Evolutionary conservation across 2,113 vertebrate genomes (phyloP), one percentile per base, ranked within the genome.

Genomic region (Sylvietta virens): DNA sequence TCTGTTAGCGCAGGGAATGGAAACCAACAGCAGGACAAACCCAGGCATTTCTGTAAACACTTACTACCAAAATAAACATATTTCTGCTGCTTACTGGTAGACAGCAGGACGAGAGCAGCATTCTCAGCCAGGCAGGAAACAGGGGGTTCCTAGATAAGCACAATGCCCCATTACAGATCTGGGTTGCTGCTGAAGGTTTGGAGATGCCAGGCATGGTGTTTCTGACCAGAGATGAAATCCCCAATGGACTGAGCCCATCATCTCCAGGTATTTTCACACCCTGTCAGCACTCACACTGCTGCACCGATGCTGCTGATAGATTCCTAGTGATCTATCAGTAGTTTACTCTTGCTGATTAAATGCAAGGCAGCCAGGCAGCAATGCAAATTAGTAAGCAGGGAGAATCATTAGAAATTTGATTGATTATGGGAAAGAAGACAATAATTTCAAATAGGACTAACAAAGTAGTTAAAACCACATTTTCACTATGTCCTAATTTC

Each of bases 31-130:
- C 65, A 94, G 42, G 3, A 54, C 20, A 92, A 87, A 94, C 22
- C 30, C 24, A 86, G 85, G 71, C 47, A 15, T 27, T 81, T 91
- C 84, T 65, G 81, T 58, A 93, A 94, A 89, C 15, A 27, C 24
- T 92, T 86, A 70, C 84, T 50, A 88, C 88, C 81, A 97, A 97
- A 98, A 98, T 88, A 97, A 98, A 98, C 96, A 95, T 81, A 96
- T 97, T 98, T 98, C 97, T 98, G 95, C 91, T 96, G 54, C 42
- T 97, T 88, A 39, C 27, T 27, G 45, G 37, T 51, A 79, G 83
- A 81, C 73, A 95, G 85, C 66, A 69, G 81, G 81, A 79, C 5
- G 81, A 97, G 57, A 90, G 71, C 54, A 96, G 96, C 97, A 97
- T 76, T 61, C 77, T 82, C 94, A 98, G 90, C 77, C 81, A 94